These are phyloP conservation scores for Pelvicachromis taeniatus DNA, from an alignment of 2,113 vertebrate species.

Conservation along the genomic window DNA sequence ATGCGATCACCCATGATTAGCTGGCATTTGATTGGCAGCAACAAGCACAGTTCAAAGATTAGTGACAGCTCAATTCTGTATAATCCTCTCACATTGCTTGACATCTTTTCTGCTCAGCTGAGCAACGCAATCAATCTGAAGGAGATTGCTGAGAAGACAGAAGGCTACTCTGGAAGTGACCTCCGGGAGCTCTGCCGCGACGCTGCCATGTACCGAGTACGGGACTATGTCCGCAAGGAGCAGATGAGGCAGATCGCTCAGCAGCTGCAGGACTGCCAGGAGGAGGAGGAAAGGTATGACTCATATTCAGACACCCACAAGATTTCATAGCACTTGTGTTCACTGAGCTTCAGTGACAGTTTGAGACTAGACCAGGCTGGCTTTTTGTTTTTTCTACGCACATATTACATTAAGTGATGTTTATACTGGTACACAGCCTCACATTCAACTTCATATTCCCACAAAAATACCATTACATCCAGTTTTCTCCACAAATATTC, in stretches of 20 bases:
- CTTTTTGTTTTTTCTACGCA: neutral
- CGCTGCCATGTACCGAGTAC: constrained; percentile 74
- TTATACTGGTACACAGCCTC: neutral
- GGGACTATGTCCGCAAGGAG: constrained; percentile 78
- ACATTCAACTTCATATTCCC: neutral
- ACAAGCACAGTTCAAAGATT: neutral
- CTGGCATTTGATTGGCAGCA: neutral
- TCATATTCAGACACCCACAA: constrained; percentile 10
- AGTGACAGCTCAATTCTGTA: neutral
- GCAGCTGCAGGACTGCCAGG: constrained; percentile 62
- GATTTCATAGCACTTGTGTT: neutral
- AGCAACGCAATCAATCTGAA: constrained; percentile 75
- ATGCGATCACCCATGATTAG: neutral
- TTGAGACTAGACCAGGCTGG: neutral
- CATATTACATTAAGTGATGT: neutral
- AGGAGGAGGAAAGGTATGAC: constrained; percentile 68
- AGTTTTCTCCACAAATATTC: neutral
- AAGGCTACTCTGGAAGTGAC: constrained; percentile 76
- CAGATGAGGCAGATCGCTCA: constrained; percentile 77
- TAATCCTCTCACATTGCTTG: neutral
- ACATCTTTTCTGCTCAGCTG: constrained; percentile 53
- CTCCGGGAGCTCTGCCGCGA: constrained; percentile 77
- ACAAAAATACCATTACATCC: neutral
- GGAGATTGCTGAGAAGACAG: constrained; percentile 74
- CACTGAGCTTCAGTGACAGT: neutral